These are phyloP conservation scores for Pteropus rufus DNA, from an alignment of 2,797 vertebrate species.

Conservation along the genomic window DNA sequence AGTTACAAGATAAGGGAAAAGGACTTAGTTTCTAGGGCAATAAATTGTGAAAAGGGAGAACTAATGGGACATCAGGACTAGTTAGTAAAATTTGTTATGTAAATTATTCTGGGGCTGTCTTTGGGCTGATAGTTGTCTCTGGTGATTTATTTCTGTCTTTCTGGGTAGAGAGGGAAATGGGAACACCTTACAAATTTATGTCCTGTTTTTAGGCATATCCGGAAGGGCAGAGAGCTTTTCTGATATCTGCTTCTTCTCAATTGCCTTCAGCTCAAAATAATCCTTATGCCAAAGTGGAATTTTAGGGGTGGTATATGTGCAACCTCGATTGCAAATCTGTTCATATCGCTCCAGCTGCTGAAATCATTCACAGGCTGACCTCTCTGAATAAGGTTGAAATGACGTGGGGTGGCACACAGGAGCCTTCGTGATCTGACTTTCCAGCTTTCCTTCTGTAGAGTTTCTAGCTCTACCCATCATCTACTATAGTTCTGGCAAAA, in stretches of 20 bases:
- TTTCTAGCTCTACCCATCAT: background rate
- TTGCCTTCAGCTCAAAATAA: background rate
- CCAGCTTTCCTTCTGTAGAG: background rate
- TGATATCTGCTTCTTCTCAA: background rate
- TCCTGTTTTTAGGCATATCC: background rate
- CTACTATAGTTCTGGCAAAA: background rate
- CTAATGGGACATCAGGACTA: background rate
- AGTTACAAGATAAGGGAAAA: background rate
- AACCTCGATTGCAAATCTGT: background rate
- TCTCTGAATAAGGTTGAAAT: slow-evolving; percentile 19
- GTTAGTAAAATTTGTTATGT: background rate
- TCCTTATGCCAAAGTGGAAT: background rate
- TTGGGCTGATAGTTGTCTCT: background rate
- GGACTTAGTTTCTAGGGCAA: background rate
- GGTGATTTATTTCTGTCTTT: background rate
- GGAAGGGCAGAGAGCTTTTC: background rate
- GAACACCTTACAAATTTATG: background rate
- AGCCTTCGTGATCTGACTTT: background rate
- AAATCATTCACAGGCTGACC: background rate
- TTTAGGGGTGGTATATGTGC: background rate
- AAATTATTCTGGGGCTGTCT: background rate
- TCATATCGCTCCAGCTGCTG: background rate
- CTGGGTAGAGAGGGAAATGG: background rate
- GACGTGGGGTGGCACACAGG: background rate
- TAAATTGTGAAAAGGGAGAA: background rate